Evolutionary conservation across 2,113 vertebrate species (phyloP).

Genomic region (Cathartes aura): DNA sequence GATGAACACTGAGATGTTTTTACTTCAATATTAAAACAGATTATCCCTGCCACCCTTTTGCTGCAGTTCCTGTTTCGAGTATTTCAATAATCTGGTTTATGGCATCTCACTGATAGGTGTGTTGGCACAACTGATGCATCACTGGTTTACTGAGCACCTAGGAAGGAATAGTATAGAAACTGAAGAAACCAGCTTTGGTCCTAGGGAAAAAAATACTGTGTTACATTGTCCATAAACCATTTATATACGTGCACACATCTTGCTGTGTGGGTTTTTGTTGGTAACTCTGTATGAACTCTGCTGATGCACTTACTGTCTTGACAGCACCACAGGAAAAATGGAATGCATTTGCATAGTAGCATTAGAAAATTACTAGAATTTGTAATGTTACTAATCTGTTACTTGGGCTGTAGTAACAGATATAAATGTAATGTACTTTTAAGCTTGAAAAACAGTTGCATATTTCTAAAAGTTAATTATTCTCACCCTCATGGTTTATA

Average conservation of each 20-base stretch:
- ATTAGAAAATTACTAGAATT: not conserved
- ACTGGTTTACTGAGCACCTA: not conserved
- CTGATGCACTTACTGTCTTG: not conserved
- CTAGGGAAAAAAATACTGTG: not conserved
- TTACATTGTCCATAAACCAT: not conserved
- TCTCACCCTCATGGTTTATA: not conserved
- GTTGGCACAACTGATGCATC: not conserved
- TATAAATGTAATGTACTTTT: not conserved
- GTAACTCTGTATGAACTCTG: not conserved
- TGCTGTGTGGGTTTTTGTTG: not conserved
- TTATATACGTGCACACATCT: not conserved
- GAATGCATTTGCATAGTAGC: not conserved
- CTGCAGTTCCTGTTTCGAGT: not conserved
- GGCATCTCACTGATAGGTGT: not conserved
- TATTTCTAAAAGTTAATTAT: not conserved
- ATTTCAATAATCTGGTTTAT: not conserved
- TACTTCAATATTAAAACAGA: accelerated
- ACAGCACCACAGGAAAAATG: not conserved
- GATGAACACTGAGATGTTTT: not conserved
- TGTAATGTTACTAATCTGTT: not conserved
- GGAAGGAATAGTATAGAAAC: not conserved
- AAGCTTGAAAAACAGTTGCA: not conserved
- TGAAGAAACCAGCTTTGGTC: not conserved
- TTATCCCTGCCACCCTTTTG: not conserved
- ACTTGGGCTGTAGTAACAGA: not conserved